Evolutionary conservation across 64 coral and sea anemone genomes (phyloP), one percentile per base, ranked within the genome.

Genomic region (Anthopleura sola): DNA sequence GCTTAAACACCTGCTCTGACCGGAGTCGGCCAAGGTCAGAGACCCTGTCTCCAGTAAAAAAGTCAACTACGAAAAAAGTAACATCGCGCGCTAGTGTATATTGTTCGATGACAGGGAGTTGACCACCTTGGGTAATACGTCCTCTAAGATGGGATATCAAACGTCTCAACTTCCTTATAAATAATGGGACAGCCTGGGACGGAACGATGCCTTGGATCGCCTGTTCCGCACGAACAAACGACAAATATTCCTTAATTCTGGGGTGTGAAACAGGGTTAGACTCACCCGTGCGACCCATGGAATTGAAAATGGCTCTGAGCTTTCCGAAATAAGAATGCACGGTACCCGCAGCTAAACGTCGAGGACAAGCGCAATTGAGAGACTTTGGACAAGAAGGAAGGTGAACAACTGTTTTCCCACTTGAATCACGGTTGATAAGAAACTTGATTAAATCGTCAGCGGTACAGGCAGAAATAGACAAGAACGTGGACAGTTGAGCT

Each of bases 41-140:
- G 7, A 81, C 88, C 20, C 68, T 55, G 84, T 77, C 38, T 8
- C 87, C 87, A 2, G 82, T 90, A 37, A 88, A 88, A n/a, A 82
- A 88, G 31, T 88, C 87, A 20, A 88, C 40, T 10, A 68, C 62
- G 24, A 87, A 60, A 24, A 87, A 87, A 3, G 75, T 62, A 21
- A n/a, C 36, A 46, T 87, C 26, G 34, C 78, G 16, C n/a, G 40
- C n/a, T 13, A 83, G 38, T 9, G 82, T 78, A 19, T 87, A 87
- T 40, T 79, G 49, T 13, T 39, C 68, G 24, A 44, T 49, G 31
- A 44, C 12, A 0, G 40, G 49, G 33, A 87, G 49, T 21, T 29
- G 19, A 1, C 71, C 78, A 24, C 33, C 36, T 49, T 58, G 15
- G 11, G 33, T 37, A 49, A 75, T 44, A 50, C 60, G 68, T 17